Percentiles rank a stretch among this genome's conserved stretches.
Conservation (phyloP, 2,113 vertebrate species). For the Acrocephalus arundinaceus region DNA sequence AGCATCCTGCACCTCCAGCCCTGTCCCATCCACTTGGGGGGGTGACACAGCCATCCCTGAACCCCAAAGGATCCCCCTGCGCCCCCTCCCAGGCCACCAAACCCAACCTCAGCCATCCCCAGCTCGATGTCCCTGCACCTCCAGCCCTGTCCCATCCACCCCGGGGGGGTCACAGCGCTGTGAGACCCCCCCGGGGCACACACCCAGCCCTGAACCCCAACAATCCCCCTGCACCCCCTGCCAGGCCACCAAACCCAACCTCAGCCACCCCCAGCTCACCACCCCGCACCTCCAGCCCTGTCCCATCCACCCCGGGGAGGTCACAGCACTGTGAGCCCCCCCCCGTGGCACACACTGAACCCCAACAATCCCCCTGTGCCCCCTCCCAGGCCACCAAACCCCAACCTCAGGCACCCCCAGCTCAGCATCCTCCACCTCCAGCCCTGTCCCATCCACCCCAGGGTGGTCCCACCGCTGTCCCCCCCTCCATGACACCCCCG, state of each 20-base stretch:
- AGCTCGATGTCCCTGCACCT: conserved; percentile 84
- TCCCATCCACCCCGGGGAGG: conserved; percentile 85
- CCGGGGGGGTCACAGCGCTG: accelerated
- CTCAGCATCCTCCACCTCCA: accelerated
- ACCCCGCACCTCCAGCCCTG: conserved; percentile 87
- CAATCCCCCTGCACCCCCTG: too few relatives aligned
- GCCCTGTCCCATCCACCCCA: conserved; percentile 74
- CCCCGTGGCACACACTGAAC: too few relatives aligned
- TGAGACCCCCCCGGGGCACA: too few relatives aligned
- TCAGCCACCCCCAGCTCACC: too few relatives aligned
- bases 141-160: conserved; percentile 88
- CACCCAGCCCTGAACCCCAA: too few relatives aligned
- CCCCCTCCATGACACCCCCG: neutral
- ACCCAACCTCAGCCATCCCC: too few relatives aligned
- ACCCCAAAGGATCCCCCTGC: too few relatives aligned
- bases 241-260: too few relatives aligned
- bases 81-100: too few relatives aligned
- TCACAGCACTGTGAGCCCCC: accelerated
- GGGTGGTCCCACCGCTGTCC: neutral
- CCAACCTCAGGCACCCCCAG: too few relatives aligned
- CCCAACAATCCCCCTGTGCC: too few relatives aligned
- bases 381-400: accelerated
- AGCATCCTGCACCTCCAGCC: neutral
- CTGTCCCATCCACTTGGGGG: conserved; percentile 72
- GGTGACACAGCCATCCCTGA: too few relatives aligned